Evolutionary conservation across 2,113 vertebrate species (phyloP).

Genomic region (Dendrocopos noguchii): DNA sequence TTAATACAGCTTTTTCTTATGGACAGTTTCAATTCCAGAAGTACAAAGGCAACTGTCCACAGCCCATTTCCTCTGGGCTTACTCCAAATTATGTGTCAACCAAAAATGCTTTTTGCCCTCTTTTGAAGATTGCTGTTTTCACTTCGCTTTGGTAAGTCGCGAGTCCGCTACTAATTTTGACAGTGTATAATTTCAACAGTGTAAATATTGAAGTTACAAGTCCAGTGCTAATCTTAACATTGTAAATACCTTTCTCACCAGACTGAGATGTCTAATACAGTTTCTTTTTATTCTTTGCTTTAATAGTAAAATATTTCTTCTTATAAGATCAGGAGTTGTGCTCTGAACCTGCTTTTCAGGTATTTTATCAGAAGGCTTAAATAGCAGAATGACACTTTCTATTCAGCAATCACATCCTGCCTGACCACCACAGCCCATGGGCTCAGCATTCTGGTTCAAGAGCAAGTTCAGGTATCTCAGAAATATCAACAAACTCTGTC

Average conservation of each 20-base stretch:
- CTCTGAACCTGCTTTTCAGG: background rate
- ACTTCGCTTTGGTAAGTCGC: background rate
- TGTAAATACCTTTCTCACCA: conserved; percentile 51
- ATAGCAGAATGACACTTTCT: background rate
- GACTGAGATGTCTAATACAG: conserved; percentile 32
- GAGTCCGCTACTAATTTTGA: conserved; percentile 58
- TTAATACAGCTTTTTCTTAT: background rate
- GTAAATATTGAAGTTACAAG: conserved; percentile 44
- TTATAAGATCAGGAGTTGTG: background rate
- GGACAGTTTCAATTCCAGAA: background rate
- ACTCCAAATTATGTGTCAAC: background rate
- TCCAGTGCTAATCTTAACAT: conserved; percentile 54
- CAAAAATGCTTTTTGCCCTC: background rate
- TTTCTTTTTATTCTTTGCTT: conserved; percentile 28
- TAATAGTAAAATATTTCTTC: conserved; percentile 37
- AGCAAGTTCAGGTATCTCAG: background rate
- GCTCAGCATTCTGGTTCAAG: rapidly evolving
- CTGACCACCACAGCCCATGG: background rate
- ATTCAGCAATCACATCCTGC: background rate
- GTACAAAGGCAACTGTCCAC: conserved; percentile 13
- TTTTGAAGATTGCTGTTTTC: conserved; percentile 54
- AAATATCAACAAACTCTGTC: background rate
- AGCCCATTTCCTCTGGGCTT: background rate
- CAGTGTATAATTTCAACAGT: conserved; percentile 44
- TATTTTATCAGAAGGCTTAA: background rate